Evolutionary conservation across 2,888 invertebrate genomes (phyloP), one percentile per base, ranked within the genome.

Genomic region (Ctena decussata): DNA sequence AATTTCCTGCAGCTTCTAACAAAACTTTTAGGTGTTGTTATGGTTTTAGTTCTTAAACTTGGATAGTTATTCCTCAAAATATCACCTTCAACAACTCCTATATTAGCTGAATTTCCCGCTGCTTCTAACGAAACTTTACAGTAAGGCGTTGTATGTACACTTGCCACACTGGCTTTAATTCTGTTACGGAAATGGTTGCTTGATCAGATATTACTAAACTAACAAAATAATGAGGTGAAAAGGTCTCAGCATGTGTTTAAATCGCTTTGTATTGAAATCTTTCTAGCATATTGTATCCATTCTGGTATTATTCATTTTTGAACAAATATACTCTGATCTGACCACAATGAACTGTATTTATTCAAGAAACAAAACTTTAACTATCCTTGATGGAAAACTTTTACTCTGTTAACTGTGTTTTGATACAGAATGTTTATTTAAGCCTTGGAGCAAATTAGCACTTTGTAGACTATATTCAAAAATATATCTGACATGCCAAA

Each of bases 191-290:
- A 57, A 65, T 35, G 65, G 65, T 65, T 30, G 32, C 73, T 37
- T 35, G 30, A 65, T 44, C 80, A 53, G 30, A 37, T 60, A 41
- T 74, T 74, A 69, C 80, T 75, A 80, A 80, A 80, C 80, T 80
- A 80, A 75, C 80, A 70, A 75, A 80, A 71, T 60, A 81, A 46
- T 37, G 76, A 57, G 81, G 81, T 81, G 57, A 76, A 81, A 81
- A 81, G 76, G 76, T 81, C 81, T 53, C 57, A 46, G 44, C 46
- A 41, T 72, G 72, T 72, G 72, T 72, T 35, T 65, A 65, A 65
- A 65, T 65, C 65, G 11, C 18, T 65, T n/a, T 65, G 30, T 65
- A 35, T 65, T 11, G 65, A 65, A 65, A 65, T 5, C 27, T 65
- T 18, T 65, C 65, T 35, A 32, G 30, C 65, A 46, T 46, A 72